These are phyloP conservation scores for Cirrhinus molitorella DNA, from an alignment of 2,797 vertebrate genomes.

Conservation along the genomic window DNA sequence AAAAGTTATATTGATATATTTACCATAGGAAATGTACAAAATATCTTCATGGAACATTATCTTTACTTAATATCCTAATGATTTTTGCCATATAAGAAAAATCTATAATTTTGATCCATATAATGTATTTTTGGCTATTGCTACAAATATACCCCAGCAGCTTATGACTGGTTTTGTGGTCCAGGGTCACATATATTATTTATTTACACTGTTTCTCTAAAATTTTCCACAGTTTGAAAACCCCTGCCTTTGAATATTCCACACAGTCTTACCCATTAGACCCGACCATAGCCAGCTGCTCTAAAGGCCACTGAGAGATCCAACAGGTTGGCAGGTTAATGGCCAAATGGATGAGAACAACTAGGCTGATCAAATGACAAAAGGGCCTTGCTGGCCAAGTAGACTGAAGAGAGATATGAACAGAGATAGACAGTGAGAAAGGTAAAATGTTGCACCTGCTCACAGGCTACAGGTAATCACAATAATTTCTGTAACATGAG, in stretches of 20 bases:
- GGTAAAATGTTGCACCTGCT: conserved; percentile 50
- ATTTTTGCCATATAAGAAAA: too few relatives aligned
- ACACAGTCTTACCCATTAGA: neutral
- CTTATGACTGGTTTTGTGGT: too few relatives aligned
- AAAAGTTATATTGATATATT: too few relatives aligned
- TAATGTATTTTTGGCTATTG: too few relatives aligned
- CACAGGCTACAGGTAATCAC: conserved; percentile 48
- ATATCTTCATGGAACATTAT: too few relatives aligned
- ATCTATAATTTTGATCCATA: too few relatives aligned
- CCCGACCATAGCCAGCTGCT: neutral
- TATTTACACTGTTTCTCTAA: too few relatives aligned
- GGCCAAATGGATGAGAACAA: conserved; percentile 38
- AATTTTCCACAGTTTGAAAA: neutral
- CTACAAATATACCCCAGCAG: too few relatives aligned
- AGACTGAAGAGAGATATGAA: conserved; percentile 38
- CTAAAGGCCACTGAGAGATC: neutral
- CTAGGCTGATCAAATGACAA: conserved; percentile 57
- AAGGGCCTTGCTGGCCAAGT: conserved; percentile 27
- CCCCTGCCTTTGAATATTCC: neutral
- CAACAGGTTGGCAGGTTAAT: conserved; percentile 21
- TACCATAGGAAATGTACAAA: too few relatives aligned
- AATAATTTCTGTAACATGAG: conserved; percentile 46
- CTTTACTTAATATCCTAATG: too few relatives aligned
- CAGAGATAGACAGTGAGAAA: conserved; percentile 27
- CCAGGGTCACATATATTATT: too few relatives aligned